Evolutionary conservation across 2,888 invertebrate genomes (phyloP).

Genomic region (Sarcophaga subvicina): DNA sequence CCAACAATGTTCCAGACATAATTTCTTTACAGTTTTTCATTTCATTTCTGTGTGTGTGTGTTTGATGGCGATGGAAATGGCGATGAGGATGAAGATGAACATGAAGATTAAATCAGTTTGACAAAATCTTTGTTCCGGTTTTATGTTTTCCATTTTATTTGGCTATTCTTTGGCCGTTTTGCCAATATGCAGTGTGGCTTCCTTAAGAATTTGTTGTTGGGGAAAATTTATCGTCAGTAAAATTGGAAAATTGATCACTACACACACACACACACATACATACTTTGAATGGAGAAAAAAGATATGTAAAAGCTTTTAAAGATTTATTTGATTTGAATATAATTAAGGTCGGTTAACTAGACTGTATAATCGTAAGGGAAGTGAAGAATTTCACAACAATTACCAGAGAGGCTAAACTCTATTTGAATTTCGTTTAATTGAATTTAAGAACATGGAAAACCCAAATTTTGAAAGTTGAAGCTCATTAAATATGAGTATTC

Average conservation of each 20-base stretch:
- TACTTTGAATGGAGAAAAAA: constrained; percentile 1
- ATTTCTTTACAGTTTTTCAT: constrained; percentile 33
- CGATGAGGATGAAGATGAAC: neutral
- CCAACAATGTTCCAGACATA: constrained; percentile 49
- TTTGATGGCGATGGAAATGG: too few relatives aligned
- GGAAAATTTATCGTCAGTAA: constrained; percentile 46
- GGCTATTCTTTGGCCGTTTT: constrained; percentile 27
- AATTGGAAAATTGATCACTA: constrained; percentile 41
- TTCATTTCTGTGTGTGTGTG: neutral
- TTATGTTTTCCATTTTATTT: constrained; percentile 9
- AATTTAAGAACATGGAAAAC: too few relatives aligned
- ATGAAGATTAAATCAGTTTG: constrained; percentile 56
- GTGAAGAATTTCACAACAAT: too few relatives aligned
- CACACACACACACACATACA: neutral
- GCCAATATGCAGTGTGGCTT: constrained; percentile 1
- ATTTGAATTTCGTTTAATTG: too few relatives aligned
- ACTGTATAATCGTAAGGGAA: too few relatives aligned
- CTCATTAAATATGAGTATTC: too few relatives aligned
- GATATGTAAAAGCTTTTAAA: neutral
- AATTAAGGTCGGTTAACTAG: neutral
- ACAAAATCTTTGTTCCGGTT: constrained; percentile 58
- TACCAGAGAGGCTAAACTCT: too few relatives aligned
- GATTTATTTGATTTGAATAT: constrained; percentile 16
- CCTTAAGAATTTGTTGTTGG: constrained; percentile 26
- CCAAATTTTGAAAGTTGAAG: too few relatives aligned